Conservation (phyloP, 2,113 vertebrate species). For the Microcebus lehilahytsara region DNA sequence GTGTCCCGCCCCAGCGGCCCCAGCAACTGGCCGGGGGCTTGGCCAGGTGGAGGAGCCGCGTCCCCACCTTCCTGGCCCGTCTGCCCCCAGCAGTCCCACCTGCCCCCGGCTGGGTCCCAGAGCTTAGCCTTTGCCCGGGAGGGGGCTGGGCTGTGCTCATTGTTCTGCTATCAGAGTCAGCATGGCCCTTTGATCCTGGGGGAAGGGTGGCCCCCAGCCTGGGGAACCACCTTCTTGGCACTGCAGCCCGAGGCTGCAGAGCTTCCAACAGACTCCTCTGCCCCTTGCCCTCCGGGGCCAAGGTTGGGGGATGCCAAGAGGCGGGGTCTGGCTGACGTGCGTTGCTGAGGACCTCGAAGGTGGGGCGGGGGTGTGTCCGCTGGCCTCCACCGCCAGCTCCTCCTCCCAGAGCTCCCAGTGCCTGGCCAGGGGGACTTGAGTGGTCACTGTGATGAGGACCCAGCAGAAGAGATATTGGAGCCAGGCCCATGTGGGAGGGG, state of each 20-base stretch:
- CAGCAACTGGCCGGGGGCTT: neutral
- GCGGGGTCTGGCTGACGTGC: neutral
- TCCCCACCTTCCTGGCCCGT: neutral
- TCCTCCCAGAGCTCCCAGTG: neutral
- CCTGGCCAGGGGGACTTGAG: neutral
- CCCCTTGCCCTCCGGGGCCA: neutral
- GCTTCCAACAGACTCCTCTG: neutral
- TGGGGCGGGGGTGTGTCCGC: neutral
- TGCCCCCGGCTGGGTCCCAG: neutral
- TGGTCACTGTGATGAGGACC: neutral
- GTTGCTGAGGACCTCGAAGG: neutral
- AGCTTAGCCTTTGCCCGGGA: conserved; percentile 53
- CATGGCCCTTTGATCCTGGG: conserved; percentile 57
- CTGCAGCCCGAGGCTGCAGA: neutral
- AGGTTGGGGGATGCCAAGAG: neutral
- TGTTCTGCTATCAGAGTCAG: conserved; percentile 32
- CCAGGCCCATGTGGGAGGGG: neutral
- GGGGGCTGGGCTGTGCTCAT: neutral
- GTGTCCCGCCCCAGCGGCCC: neutral
- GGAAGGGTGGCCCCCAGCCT: neutral
- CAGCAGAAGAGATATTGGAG: neutral
- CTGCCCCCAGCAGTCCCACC: neutral
- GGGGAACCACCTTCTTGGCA: neutral
- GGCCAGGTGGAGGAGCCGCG: neutral
- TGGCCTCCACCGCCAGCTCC: neutral